These are phyloP conservation scores for Lagodon rhomboides DNA, from an alignment of 2,797 vertebrate species.

Conservation along the genomic window DNA sequence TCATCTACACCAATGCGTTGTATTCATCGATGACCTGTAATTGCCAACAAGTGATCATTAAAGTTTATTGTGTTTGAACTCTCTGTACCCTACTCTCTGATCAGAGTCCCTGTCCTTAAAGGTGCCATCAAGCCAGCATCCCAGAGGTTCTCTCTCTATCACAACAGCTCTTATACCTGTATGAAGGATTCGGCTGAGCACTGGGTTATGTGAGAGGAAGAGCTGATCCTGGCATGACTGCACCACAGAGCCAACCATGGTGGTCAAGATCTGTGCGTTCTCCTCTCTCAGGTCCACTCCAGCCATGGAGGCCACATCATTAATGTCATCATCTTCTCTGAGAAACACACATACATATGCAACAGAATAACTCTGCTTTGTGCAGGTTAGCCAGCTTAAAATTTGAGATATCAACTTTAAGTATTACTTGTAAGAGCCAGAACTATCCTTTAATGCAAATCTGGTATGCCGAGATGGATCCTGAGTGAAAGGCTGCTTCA, in stretches of 20 bases:
- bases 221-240: slow-evolving; percentile 92
- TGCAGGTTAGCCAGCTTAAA: neutral
- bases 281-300: slow-evolving; percentile 91
- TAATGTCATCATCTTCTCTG: slow-evolving; percentile 92
- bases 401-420: neutral
- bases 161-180: slow-evolving; percentile 83
- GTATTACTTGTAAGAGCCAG: slow-evolving; percentile 81
- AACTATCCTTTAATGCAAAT: slow-evolving; percentile 67
- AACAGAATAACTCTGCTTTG: neutral
- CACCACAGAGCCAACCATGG: slow-evolving; percentile 87
- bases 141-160: neutral
- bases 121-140: no score
- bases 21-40: no score
- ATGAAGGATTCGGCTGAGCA: slow-evolving; percentile 87
- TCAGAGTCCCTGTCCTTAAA: no score
- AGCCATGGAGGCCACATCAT: slow-evolving; percentile 91
- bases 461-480: slow-evolving; percentile 42
- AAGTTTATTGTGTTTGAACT: no score
- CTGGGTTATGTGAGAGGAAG: slow-evolving; percentile 85
- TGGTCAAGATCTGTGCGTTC: slow-evolving; percentile 88
- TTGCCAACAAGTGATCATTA: no score
- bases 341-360: neutral
- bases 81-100: no score
- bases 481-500: slow-evolving; percentile 55
- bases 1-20: no score